Conservation (phyloP, 2,797 vertebrate genomes). For the Vultur gryphus region DNA sequence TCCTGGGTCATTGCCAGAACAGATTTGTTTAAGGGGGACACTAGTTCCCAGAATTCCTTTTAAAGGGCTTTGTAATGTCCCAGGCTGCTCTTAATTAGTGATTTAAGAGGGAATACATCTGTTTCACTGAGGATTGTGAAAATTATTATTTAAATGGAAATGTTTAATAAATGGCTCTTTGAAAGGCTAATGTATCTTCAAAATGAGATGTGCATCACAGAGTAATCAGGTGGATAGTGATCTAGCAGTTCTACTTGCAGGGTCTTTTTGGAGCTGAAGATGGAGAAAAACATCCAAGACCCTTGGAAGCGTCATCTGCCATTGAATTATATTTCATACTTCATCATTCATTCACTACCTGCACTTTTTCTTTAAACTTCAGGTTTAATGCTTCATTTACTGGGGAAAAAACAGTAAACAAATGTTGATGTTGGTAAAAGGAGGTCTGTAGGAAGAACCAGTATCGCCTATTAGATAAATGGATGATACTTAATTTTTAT, state of each 20-base stretch:
- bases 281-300: neutral
- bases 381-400: neutral
- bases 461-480: neutral
- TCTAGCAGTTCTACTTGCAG: neutral
- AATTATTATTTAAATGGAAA: slow-evolving; percentile 56
- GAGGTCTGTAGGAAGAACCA: neutral
- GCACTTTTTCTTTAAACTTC: neutral
- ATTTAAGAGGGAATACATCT: slow-evolving; percentile 48
- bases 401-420: neutral
- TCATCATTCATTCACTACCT: neutral
- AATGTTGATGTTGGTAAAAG: neutral
- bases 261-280: neutral
- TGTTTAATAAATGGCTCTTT: slow-evolving; percentile 42
- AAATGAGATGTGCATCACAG: neutral
- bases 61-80: slow-evolving; percentile 49
- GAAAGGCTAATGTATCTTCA: slow-evolving; percentile 14
- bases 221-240: neutral
- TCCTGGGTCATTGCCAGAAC: slow-evolving; percentile 31
- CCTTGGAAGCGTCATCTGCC: neutral
- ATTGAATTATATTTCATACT: neutral
- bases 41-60: slow-evolving; percentile 42
- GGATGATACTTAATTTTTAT: neutral
- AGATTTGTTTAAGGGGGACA: slow-evolving; percentile 47
- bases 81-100: slow-evolving; percentile 56
- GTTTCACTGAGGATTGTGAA: slow-evolving; percentile 52